Base-by-base conservation (phyloP, 2,888 invertebrate genomes). In the Scaptomyza parva region DNA sequence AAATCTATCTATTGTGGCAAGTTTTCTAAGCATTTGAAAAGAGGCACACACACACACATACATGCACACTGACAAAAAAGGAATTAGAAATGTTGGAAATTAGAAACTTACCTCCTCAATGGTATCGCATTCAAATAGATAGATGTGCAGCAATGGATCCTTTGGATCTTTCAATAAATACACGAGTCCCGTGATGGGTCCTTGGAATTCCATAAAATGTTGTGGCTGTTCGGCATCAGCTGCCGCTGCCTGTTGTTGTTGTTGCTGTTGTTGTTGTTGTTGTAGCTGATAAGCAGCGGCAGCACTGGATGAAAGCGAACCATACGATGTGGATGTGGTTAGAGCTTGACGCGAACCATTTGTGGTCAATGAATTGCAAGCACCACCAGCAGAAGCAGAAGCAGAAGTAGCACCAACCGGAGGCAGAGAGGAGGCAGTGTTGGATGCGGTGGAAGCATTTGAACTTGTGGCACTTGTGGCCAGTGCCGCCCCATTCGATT, bases 111-210 rank as follows among this genome's bases (percentile, higher is more conserved):
- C 96, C 93, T 96, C 95, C 53, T 93, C 92, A 0, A 93, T 92
- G 37, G 94, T 94, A 65, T 93, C 92, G 39, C 95, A 94, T 88
- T 94, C 94, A 90, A 95, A 96, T 57, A 96, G 93, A 91, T 95
- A 95, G 90, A 95, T 96, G 90, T 95, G 95, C 26, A 96, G 93
- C 2, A 95, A 92, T n/a, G 94, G 94, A 88, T 96, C 95, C 83
- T 93, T 93, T 76, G 95, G 94, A 88, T 96, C 95, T 82, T 94
- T 93, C 65, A 96, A 92, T 81, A 96, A 93, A 91, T 96, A 96
- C 82, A 96, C 94, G 88, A 96, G 93, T 85, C 94, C 95, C 48
- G 93, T 93, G 66, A 93, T 93, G 68, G 91, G 92, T 14, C 93
- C 94, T 58, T 92, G 93, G 8, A 94, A 91, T 81, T 91, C 91